Conservation (phyloP, 2,888 invertebrate genomes). For the Phyto melanocephala region DNA sequence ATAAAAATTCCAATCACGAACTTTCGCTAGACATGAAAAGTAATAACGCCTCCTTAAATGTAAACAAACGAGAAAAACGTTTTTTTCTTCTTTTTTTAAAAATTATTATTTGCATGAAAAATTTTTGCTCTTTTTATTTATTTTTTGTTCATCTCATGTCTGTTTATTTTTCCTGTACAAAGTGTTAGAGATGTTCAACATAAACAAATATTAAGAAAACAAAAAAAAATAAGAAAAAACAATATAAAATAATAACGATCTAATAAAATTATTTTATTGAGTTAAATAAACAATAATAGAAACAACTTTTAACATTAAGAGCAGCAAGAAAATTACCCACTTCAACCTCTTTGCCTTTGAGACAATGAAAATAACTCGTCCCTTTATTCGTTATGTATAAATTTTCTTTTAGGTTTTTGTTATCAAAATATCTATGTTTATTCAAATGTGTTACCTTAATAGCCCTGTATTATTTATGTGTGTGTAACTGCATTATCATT, state of each 20-base stretch:
- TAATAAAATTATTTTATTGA: constrained; percentile 55
- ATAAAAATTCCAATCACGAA: constrained; percentile 50
- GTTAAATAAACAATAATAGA: constrained; percentile 32
- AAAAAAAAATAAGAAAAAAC: not conserved
- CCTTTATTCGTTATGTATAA: no score
- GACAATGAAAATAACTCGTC: no score
- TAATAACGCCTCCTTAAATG: constrained; percentile 42
- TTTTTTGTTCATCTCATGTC: not conserved
- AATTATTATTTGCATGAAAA: constrained; percentile 22
- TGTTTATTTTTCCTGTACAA: constrained; percentile 34
- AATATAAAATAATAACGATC: constrained; percentile 35
- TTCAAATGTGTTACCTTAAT: no score
- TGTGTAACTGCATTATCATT: no score
- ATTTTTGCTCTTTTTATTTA: no score
- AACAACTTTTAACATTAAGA: not conserved
- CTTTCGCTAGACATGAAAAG: constrained; percentile 35
- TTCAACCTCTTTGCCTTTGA: no score
- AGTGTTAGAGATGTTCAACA: constrained; percentile 48
- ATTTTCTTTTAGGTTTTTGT: no score
- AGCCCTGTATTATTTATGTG: no score
- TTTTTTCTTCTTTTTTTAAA: not conserved
- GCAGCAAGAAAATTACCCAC: not conserved
- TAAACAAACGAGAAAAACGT: constrained; percentile 35
- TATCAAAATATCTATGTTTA: no score
- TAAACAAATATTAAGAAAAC: constrained; percentile 7